phyloP scores from a whole-genome alignment of 1,140 invertebrate genomes.

The Bombus polaris region DNA sequence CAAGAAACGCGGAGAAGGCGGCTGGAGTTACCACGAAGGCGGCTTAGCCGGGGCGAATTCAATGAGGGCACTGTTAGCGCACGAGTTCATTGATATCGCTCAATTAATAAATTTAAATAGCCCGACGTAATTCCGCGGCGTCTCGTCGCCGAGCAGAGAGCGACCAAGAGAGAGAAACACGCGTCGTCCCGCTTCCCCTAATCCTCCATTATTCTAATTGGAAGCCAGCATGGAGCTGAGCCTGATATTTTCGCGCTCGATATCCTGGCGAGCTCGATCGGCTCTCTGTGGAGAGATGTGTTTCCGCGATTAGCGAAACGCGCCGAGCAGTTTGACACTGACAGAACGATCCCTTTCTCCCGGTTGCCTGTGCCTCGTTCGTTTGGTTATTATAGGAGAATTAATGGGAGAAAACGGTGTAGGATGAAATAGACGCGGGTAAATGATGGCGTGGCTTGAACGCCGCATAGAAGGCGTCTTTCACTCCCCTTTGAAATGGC shows the following conservation, averaged over 20 bases:
- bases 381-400: slow-evolving; percentile 14
- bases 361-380: not conserved
- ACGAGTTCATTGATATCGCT: slow-evolving; percentile 81
- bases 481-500: not conserved
- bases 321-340: slow-evolving; percentile 1
- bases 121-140: slow-evolving; percentile 72
- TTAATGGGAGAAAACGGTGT: slow-evolving; percentile 31
- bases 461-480: not conserved
- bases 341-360: slow-evolving; percentile 13
- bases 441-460: not conserved
- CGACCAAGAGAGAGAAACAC: not conserved
- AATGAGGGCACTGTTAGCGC: slow-evolving; percentile 79
- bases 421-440: slow-evolving; percentile 4
- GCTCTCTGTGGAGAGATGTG: not conserved
- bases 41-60: slow-evolving; percentile 71
- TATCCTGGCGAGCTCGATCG: slow-evolving; percentile 27
- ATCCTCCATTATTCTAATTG: slow-evolving; percentile 59
- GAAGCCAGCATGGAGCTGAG: slow-evolving; percentile 1
- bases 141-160: slow-evolving; percentile 54
- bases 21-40: slow-evolving; percentile 62
- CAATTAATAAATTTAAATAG: slow-evolving; percentile 81
- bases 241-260: slow-evolving; percentile 45
- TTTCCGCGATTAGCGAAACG: slow-evolving; percentile 31
- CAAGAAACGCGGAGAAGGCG: slow-evolving; percentile 29
- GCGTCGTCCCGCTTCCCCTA: slow-evolving; percentile 8